Evolutionary conservation across 2,113 vertebrate genomes (phyloP).

Genomic region (Crotophaga sulcirostris): DNA sequence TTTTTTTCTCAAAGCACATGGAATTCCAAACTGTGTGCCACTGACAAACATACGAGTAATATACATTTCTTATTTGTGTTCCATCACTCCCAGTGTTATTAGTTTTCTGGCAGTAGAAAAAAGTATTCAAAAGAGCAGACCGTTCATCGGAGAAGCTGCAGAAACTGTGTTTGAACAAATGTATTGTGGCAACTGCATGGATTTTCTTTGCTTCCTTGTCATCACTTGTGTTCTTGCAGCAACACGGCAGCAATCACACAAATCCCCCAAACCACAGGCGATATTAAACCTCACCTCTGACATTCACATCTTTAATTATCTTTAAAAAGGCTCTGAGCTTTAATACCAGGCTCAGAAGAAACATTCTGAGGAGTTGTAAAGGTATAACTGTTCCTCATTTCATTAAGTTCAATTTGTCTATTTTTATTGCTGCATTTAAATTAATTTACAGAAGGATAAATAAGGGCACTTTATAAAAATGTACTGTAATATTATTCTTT

Average conservation of each 20-base stretch:
- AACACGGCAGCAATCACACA: slow-evolving; percentile 19
- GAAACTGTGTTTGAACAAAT: background rate
- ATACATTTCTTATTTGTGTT: background rate
- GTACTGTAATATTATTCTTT: slow-evolving; percentile 35
- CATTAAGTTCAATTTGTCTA: background rate
- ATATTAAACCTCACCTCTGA: slow-evolving; percentile 8
- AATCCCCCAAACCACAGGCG: background rate
- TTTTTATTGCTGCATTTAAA: background rate
- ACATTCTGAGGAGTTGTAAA: background rate
- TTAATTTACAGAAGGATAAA: slow-evolving; percentile 36
- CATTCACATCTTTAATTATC: background rate
- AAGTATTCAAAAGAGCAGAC: background rate
- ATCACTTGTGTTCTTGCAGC: slow-evolving; percentile 34
- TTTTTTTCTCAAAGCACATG: background rate
- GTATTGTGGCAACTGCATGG: background rate
- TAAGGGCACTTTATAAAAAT: slow-evolving; percentile 49
- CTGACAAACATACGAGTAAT: background rate
- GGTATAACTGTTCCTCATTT: background rate
- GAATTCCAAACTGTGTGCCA: background rate
- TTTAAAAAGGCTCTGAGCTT: background rate
- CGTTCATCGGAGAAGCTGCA: background rate
- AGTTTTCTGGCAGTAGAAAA: background rate
- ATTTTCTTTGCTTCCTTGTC: background rate
- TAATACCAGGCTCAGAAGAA: background rate
- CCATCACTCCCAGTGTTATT: background rate